Evolutionary conservation across 2,113 vertebrate species (phyloP).

Genomic region (Protobothrops flavoviridis): DNA sequence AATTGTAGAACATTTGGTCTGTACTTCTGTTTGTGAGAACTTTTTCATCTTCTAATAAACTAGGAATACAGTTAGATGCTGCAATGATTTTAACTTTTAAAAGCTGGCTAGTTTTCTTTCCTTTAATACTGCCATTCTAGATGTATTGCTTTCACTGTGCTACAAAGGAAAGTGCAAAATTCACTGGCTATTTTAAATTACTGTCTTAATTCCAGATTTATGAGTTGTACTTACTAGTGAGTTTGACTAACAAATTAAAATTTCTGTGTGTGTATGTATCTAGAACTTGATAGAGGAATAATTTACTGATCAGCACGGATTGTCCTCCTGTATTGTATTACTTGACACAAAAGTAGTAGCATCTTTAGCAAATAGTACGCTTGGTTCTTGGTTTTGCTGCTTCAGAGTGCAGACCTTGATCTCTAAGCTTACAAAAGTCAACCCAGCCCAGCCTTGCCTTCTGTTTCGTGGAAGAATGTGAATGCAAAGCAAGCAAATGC

Average conservation of each 20-base stretch:
- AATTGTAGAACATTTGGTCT: neutral
- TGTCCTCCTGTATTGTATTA: neutral
- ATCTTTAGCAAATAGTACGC: rapidly evolving
- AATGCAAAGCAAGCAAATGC: neutral
- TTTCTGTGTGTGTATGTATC: neutral
- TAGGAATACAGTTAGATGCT: neutral
- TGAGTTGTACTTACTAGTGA: rapidly evolving
- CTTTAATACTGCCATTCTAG: neutral
- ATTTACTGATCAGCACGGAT: neutral
- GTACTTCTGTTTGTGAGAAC: rapidly evolving
- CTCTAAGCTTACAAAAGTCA: neutral
- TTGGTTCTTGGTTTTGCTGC: neutral
- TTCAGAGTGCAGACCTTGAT: neutral
- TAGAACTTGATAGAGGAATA: neutral
- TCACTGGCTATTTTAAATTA: neutral
- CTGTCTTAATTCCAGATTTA: neutral
- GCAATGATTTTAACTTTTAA: neutral
- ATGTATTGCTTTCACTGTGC: rapidly evolving
- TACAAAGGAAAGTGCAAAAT: rapidly evolving
- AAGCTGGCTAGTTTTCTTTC: neutral
- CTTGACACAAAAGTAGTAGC: neutral
- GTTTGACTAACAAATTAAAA: neutral
- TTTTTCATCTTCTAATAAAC: neutral
- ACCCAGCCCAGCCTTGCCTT: neutral
- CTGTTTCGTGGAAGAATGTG: neutral